phyloP scores from a whole-genome alignment of 2,797 vertebrate species.

The Hippopotamyrus pictus region DNA sequence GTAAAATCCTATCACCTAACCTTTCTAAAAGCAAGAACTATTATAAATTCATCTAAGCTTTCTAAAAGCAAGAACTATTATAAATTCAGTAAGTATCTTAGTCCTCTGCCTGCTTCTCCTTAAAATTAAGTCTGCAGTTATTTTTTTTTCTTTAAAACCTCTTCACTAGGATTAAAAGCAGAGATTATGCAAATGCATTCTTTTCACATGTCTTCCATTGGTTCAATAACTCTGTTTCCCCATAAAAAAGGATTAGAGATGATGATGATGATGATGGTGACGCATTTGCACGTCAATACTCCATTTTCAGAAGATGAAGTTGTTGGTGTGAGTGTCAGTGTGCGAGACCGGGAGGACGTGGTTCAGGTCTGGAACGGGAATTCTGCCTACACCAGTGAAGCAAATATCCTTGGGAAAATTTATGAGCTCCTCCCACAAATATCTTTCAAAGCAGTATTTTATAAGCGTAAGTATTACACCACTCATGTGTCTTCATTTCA shows the following conservation, averaged over 20 bases:
- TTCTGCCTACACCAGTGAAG: conserved; percentile 75
- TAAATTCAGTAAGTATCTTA: background rate
- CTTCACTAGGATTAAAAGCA: background rate
- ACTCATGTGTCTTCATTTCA: background rate
- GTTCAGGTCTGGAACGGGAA: conserved; percentile 94
- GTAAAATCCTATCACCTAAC: too few relatives aligned
- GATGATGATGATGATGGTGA: background rate
- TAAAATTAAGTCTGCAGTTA: background rate
- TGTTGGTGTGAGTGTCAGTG: conserved; percentile 85
- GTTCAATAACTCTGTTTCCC: background rate
- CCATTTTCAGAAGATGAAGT: conserved; percentile 80
- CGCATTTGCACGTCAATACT: background rate
- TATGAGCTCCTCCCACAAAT: conserved; percentile 82
- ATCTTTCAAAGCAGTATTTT: conserved; percentile 89
- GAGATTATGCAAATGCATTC: background rate
- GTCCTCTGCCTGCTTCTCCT: background rate
- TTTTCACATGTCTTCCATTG: background rate
- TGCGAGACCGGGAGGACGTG: conserved; percentile 84
- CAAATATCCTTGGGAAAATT: conserved; percentile 82
- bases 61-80: background rate
- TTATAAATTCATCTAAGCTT: background rate
- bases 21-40: background rate
- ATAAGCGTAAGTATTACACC: conserved; percentile 82
- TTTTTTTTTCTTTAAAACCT: background rate
- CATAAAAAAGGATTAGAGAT: background rate